Percentiles rank a stretch among this genome's conserved stretches.
Evolutionary conservation across 2,888 invertebrate genomes (phyloP).

Genomic region (Scrobipalpa atriplicella): DNA sequence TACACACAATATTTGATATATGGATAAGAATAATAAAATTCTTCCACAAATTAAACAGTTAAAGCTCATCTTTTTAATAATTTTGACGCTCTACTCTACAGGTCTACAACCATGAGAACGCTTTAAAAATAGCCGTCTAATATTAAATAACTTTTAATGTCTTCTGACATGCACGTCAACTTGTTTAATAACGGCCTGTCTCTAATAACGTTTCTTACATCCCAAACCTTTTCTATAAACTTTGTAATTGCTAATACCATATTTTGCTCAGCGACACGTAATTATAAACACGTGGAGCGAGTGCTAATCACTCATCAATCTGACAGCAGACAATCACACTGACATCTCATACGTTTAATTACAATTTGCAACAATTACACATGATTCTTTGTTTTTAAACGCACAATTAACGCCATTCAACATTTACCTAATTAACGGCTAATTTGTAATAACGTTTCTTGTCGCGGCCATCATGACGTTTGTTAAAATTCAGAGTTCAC

Average conservation of each 20-base stretch:
- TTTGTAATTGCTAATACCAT: slow-evolving; percentile 19
- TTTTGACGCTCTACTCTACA: no score
- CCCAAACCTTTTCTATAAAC: neutral
- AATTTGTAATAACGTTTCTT: slow-evolving; percentile 29
- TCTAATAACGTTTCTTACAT: neutral
- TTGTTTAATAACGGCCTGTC: neutral
- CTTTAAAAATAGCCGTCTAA: no score
- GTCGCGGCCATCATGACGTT: slow-evolving; percentile 14
- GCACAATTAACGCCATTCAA: slow-evolving; percentile 41
- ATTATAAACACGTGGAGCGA: slow-evolving; percentile 34
- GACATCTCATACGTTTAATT: slow-evolving; percentile 44
- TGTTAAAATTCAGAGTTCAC: slow-evolving; percentile 5
- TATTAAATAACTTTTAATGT: neutral
- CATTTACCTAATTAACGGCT: slow-evolving; percentile 39
- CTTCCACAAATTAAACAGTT: no score
- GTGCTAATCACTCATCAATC: slow-evolving; percentile 50
- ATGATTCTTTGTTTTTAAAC: slow-evolving; percentile 41
- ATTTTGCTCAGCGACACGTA: slow-evolving; percentile 24
- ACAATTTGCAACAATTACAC: slow-evolving; percentile 49
- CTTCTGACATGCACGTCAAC: neutral
- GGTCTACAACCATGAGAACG: no score
- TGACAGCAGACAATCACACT: slow-evolving; percentile 44
- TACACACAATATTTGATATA: no score
- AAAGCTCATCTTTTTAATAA: no score
- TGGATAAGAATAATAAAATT: no score